A percentile compares a stretch with the other conserved stretches of the same genome.
Conservation (phyloP, 23 tunicate genomes). For the Ciona savignyi region DNA sequence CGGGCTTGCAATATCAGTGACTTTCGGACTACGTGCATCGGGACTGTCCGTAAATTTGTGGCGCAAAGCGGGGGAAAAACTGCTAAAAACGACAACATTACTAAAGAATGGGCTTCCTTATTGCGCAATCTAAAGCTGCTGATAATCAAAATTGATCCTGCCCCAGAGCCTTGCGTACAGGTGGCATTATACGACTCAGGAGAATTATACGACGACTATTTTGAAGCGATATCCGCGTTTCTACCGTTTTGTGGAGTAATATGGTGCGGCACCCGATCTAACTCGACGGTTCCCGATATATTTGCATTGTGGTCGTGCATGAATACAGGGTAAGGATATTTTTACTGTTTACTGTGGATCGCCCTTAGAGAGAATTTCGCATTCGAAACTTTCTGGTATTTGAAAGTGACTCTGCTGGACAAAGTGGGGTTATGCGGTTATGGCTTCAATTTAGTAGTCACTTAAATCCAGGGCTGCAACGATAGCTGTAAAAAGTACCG, state of each 20-base stretch:
- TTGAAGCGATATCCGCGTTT: slow-evolving; percentile 9
- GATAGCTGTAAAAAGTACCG: no score
- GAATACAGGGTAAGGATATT: slow-evolving; percentile 24
- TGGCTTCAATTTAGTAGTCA: no score
- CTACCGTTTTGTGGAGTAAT: slow-evolving; percentile 49
- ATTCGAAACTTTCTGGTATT: no score
- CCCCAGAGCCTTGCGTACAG: slow-evolving; percentile 52
- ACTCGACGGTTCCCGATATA: background rate
- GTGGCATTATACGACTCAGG: slow-evolving; percentile 30
- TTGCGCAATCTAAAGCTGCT: background rate
- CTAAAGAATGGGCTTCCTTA: background rate
- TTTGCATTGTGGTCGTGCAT: slow-evolving; percentile 40
- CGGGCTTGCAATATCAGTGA: slow-evolving; percentile 3
- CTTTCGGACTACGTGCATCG: background rate
- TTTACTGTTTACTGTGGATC: no score
- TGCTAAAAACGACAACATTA: background rate
- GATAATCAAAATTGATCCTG: slow-evolving; percentile 2
- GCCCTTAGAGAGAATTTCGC: no score
- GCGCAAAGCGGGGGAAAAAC: background rate
- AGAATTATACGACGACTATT: slow-evolving; percentile 4
- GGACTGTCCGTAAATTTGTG: background rate
- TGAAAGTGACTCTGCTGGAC: no score
- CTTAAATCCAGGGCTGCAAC: no score
- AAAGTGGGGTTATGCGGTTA: no score
- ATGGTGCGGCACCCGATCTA: slow-evolving; percentile 45